Evolutionary conservation across 2,888 invertebrate genomes (phyloP).

Genomic region (Steinernema scapterisci): DNA sequence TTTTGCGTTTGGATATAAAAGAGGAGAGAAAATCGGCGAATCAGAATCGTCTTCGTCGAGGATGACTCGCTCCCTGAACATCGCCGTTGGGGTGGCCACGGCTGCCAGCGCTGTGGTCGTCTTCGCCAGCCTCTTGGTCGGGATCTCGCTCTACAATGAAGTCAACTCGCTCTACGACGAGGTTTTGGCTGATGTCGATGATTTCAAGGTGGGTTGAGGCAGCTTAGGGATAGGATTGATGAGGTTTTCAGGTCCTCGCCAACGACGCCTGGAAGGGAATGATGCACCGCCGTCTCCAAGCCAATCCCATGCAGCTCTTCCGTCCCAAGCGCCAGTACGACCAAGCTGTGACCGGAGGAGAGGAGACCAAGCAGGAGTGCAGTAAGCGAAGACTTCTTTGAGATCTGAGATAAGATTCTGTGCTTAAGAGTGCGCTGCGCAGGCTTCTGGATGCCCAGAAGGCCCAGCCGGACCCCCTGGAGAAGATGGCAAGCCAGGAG

Average conservation of each 20-base stretch:
- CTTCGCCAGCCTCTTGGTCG: constrained; percentile 42
- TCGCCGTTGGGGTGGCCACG: constrained; percentile 40
- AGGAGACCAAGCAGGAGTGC: not conserved
- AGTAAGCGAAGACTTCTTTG: not conserved
- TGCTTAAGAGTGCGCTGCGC: not conserved
- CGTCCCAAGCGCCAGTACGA: constrained; percentile 6
- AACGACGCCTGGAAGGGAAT: constrained; percentile 42
- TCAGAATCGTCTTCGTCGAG: not conserved
- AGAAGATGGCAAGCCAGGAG: constrained; percentile 46
- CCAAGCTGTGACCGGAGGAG: not conserved
- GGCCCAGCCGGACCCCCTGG: constrained; percentile 28
- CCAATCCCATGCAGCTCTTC: not conserved
- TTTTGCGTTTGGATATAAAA: too few relatives aligned
- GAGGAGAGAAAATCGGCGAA: too few relatives aligned
- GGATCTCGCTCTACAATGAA: constrained; percentile 47
- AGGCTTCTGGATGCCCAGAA: not conserved
- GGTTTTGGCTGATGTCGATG: constrained; percentile 46
- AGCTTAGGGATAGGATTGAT: not conserved
- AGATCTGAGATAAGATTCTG: not conserved
- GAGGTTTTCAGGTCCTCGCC: constrained; percentile 23
- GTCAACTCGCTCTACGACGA: constrained; percentile 49
- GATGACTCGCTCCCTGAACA: not conserved
- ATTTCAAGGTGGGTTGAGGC: constrained; percentile 42
- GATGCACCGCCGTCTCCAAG: constrained; percentile 29
- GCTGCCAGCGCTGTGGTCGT: constrained; percentile 44